Evolutionary conservation across 2,888 invertebrate species (phyloP), one percentile per base, ranked within the genome.

Genomic region (Parnassius glacialis): DNA sequence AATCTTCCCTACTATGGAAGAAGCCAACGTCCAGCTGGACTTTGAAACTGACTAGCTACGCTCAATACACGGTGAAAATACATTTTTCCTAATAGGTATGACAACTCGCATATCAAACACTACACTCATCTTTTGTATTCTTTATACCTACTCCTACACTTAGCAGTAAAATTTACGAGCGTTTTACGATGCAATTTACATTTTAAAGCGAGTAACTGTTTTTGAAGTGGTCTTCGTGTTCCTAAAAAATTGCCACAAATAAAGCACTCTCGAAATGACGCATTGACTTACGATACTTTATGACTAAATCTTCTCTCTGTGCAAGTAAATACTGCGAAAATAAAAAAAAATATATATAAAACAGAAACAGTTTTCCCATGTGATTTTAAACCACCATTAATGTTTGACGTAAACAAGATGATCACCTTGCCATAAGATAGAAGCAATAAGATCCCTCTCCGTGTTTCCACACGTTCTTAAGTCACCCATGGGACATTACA

Each of bases 171-270:
- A 79, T 82, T 83, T 83, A 84, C 73, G 79, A 74, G 68, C 69
- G 68, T 79, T 85, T 84, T 82, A 85, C 81, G 78, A 81, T 79
- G 82, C 77, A 83, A 84, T 83, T 84, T 84, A 83, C 81, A 84
- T 84, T 80, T 79, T 79, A 80, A 84, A 78, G 74, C 75, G 71
- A 74, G 71, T 83, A 85, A 82, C 82, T 77, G 78, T 70, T 68
- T 63, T 65, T 48, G 55, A 76, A 80, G 77, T 75, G 78, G 78
- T 79, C 74, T 77, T 75, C 73, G 76, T 34, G 34, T 34, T 34
- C 34, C 5, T 77, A 65, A 66, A 73, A 77, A 55, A 55, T 59
- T n/a, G 50, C 13, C 48, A 50, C 60, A 60, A 60, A 25, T 48
- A 55, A 54, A 53, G 43, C 55, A 60, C n/a, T 55, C 50, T 60